Evolutionary conservation across 2,113 vertebrate species (phyloP).

Genomic region (Cacatua alba): DNA sequence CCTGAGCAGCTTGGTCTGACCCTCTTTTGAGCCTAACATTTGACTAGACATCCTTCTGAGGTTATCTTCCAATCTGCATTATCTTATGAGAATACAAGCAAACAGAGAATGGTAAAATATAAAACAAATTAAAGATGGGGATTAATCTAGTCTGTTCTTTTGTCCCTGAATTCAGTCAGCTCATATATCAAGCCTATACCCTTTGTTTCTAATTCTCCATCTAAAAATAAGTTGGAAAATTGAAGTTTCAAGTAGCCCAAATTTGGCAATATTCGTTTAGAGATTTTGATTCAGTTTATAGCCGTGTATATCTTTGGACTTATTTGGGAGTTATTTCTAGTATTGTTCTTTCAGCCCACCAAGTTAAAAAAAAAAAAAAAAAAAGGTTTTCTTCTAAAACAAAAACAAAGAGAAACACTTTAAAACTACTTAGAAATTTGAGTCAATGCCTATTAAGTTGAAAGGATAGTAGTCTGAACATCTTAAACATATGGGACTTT

Average conservation of each 20-base stretch:
- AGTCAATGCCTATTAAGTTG: background rate
- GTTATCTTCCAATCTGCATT: background rate
- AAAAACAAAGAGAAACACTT: background rate
- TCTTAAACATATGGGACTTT: conserved; percentile 14
- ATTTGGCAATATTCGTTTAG: background rate
- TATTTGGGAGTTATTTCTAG: background rate
- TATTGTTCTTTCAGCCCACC: background rate
- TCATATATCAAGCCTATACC: background rate
- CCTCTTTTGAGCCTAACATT: background rate
- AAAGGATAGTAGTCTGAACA: background rate
- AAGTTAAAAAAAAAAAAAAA: background rate
- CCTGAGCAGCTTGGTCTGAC: background rate
- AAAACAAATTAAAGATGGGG: background rate
- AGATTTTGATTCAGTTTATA: background rate
- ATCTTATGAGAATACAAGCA: background rate
- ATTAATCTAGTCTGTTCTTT: background rate
- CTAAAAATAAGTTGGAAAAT: background rate
- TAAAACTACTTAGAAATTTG: background rate
- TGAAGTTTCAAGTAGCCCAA: background rate
- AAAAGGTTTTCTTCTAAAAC: background rate
- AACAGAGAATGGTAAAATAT: background rate
- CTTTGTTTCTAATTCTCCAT: background rate
- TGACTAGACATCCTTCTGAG: background rate
- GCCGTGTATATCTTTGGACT: background rate
- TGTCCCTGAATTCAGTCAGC: background rate